Evolutionary conservation across 2,797 vertebrate species (phyloP).

Genomic region (Neosalanx taihuensis): DNA sequence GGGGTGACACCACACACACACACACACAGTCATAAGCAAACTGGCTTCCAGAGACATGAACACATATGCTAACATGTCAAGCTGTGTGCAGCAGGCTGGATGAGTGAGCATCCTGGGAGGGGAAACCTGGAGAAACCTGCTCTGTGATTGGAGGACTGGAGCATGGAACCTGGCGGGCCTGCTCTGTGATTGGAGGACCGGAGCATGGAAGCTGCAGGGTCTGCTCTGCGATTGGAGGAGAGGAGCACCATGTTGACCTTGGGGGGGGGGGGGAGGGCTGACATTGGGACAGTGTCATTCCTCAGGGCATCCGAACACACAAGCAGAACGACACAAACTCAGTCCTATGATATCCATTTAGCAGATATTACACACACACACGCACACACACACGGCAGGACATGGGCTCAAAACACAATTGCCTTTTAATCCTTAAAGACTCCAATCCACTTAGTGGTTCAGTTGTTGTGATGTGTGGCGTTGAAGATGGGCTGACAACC

Average conservation of each 20-base stretch:
- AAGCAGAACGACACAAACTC: too few relatives aligned
- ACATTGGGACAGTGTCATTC: conserved; percentile 33
- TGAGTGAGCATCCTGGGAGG: conserved; percentile 21
- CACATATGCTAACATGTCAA: conserved; percentile 11
- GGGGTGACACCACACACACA: background rate
- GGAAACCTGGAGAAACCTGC: conserved; percentile 5
- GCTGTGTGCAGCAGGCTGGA: conserved; percentile 30
- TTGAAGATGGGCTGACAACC: background rate
- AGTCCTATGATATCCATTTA: background rate
- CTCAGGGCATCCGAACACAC: background rate
- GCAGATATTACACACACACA: background rate
- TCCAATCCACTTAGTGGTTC: conserved; percentile 4
- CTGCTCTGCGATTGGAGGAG: conserved; percentile 6
- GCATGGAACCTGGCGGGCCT: conserved; percentile 8
- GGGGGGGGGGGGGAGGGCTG: conserved; percentile 12
- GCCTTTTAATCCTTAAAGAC: background rate
- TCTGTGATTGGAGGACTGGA: conserved; percentile 8
- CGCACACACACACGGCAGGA: background rate
- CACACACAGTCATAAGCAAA: conserved; percentile 1
- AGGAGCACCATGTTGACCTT: conserved; percentile 41
- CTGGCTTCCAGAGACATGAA: conserved; percentile 3
- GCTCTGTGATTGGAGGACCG: conserved; percentile 4
- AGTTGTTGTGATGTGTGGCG: background rate
- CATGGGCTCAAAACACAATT: conserved; percentile 1
- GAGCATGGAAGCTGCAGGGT: conserved; percentile 15